Evolutionary conservation across 2,888 invertebrate genomes (phyloP).

Genomic region (Himalopsyche kuldschensis): DNA sequence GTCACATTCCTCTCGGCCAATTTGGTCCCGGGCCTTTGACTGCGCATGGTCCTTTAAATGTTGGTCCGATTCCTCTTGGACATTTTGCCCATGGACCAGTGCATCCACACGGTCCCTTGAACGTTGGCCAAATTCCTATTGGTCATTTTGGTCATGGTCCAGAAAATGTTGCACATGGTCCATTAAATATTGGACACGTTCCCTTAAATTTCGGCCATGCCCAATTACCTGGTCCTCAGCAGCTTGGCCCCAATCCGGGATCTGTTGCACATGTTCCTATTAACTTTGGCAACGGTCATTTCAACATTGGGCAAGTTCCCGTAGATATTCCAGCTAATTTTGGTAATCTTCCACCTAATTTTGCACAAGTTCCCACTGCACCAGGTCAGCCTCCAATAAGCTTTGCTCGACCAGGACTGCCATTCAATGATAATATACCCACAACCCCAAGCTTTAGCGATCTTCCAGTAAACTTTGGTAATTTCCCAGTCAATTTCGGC

Average conservation of each 20-base stretch:
- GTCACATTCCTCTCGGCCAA: conserved; percentile 4
- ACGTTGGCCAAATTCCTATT: neutral
- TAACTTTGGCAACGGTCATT: neutral
- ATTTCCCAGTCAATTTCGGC: neutral
- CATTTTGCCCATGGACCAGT: neutral
- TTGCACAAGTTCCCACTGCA: neutral
- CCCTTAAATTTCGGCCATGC: neutral
- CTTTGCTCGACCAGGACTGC: neutral
- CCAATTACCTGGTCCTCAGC: neutral
- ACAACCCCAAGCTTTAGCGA: too few relatives aligned
- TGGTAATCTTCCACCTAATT: neutral
- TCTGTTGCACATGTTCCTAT: neutral
- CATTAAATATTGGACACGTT: conserved; percentile 6
- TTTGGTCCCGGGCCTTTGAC: conserved; percentile 11
- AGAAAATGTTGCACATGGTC: conserved; percentile 8
- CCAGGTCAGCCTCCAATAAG: neutral
- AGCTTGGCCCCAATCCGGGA: neutral
- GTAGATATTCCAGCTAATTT: neutral
- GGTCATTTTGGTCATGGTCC: conserved; percentile 15
- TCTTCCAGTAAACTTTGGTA: too few relatives aligned
- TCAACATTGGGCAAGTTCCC: neutral
- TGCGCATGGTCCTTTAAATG: neutral
- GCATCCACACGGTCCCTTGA: neutral
- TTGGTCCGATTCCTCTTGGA: neutral
- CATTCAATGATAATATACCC: neutral